phyloP scores from a whole-genome alignment of 2,888 invertebrate genomes.

The Napeogenes sylphis region DNA sequence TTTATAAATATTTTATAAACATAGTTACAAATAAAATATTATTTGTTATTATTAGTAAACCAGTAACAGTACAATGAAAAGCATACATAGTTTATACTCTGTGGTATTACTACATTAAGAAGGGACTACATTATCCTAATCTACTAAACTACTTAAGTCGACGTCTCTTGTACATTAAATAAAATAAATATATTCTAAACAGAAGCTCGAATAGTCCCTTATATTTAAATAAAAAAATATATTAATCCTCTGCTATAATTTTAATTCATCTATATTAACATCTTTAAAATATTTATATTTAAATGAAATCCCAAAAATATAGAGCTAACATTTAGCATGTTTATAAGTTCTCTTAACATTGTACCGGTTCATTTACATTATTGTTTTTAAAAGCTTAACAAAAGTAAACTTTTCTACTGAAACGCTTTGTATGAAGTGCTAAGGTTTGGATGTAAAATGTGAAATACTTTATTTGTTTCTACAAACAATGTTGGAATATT shows the following conservation, averaged over 20 bases:
- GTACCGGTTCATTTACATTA: constrained; percentile 33
- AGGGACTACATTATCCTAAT: background rate
- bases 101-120: background rate
- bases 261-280: no score
- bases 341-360: constrained; percentile 37
- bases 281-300: no score
- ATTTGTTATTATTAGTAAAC: no score
- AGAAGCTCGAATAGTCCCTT: no score
- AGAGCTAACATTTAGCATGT: constrained; percentile 9
- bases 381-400: constrained; percentile 32
- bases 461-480: constrained; percentile 19
- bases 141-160: background rate
- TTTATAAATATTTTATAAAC: no score
- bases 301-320: no score
- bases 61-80: no score
- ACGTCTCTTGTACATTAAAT: background rate
- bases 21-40: no score
- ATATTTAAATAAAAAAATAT: no score
- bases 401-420: constrained; percentile 25
- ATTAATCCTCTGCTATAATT: no score
- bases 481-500: no score
- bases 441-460: constrained; percentile 19
- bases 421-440: constrained; percentile 27
- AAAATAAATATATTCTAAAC: no score
- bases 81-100: background rate